Conservation (phyloP, 2,113 vertebrate species). For the Emydocephalus ijimae region DNA sequence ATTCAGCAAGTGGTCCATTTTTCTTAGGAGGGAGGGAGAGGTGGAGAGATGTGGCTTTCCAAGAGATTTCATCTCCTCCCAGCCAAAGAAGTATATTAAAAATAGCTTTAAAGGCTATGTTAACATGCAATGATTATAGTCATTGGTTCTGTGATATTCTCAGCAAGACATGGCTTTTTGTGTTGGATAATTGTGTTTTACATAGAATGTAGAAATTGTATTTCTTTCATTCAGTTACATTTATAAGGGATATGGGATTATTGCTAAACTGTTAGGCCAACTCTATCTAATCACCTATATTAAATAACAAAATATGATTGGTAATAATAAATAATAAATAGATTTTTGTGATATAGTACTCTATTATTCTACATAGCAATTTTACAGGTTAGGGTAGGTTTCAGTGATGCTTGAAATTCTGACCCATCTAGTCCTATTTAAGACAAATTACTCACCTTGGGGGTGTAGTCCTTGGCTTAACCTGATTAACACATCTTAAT, state of each 20-base stretch:
- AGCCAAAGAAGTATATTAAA: constrained; percentile 24
- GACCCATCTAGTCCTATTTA: not conserved
- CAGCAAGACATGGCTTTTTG: constrained; percentile 19
- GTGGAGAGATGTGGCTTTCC: not conserved
- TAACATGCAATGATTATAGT: constrained; percentile 33
- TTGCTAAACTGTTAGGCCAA: not conserved
- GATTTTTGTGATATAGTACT: not conserved
- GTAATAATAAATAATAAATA: not conserved
- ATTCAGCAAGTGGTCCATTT: not conserved
- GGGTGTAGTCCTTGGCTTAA: not conserved
- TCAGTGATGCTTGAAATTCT: not conserved
- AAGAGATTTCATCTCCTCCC: not conserved
- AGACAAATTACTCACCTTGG: not conserved
- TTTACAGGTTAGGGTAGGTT: not conserved
- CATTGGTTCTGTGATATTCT: constrained; percentile 13
- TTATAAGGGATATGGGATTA: not conserved
- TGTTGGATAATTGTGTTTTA: constrained; percentile 22
- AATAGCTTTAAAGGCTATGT: constrained; percentile 40
- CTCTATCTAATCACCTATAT: not conserved
- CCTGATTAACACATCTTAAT: not conserved
- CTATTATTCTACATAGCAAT: not conserved
- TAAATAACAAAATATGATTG: not conserved
- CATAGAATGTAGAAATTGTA: constrained; percentile 40
- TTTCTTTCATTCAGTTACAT: constrained; percentile 16
- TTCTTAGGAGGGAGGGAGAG: not conserved